phyloP scores from a whole-genome alignment of 2,797 vertebrate genomes.

The Columba guinea region DNA sequence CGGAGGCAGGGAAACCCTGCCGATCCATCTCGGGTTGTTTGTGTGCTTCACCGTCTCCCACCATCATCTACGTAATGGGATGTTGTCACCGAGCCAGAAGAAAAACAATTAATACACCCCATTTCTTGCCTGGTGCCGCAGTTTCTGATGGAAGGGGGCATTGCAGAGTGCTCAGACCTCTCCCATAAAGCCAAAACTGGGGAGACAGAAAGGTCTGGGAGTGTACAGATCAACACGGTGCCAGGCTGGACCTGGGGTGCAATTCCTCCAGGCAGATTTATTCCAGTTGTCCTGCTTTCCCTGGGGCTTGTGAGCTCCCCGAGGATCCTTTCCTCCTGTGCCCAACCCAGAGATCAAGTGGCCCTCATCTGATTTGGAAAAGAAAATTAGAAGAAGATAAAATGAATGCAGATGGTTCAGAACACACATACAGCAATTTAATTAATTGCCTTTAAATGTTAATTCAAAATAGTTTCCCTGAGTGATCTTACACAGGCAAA shows the following conservation, averaged over 20 bases:
- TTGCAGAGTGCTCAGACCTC: not conserved
- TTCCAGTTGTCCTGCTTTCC: not conserved
- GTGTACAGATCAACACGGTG: fast-evolving
- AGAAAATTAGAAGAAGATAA: not conserved
- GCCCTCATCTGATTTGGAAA: not conserved
- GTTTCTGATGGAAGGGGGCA: not conserved
- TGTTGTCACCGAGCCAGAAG: not conserved
- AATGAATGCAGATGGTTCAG: not conserved
- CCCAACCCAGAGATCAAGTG: not conserved
- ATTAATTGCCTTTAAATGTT: constrained; percentile 38
- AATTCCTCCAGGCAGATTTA: not conserved
- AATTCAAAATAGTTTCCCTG: constrained; percentile 29
- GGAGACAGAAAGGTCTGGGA: not conserved
- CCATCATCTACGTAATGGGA: not conserved
- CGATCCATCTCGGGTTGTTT: fast-evolving
- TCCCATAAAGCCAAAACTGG: not conserved
- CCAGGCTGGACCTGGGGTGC: not conserved
- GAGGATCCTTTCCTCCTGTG: not conserved
- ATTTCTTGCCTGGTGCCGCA: fast-evolving
- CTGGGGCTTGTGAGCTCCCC: not conserved
- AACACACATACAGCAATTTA: not conserved
- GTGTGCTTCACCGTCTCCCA: not conserved
- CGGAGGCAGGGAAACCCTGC: not conserved
- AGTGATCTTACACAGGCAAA: not conserved
- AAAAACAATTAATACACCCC: not conserved